Evolutionary conservation across 2,113 vertebrate genomes (phyloP), one percentile per base, ranked within the genome.

Genomic region (Arvicanthis niloticus): DNA sequence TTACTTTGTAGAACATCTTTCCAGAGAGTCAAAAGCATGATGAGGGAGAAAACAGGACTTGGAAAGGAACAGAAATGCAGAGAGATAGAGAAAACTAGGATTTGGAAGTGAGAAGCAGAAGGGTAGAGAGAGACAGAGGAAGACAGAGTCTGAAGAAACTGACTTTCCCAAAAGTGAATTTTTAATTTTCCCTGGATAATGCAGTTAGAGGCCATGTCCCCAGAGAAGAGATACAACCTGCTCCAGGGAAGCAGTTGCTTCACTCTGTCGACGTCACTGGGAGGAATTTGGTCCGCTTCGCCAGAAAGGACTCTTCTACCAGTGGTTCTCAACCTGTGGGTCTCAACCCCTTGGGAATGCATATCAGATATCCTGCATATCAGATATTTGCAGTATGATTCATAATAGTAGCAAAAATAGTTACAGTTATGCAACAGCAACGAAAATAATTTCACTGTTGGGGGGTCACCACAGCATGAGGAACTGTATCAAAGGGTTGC

Each of bases 1-100:
- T 97, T 95, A 81, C 85, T 95, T 84, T 42, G 12, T 87, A 76
- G 68, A 95, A 62, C 60, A 26, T 76, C 93, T 95, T 93, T 94
- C 81, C 65, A 68, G 93, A 91, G 93, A 89, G 65, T 73, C 80
- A 95, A 92, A 72, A 92, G 75, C 85, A 68, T 7, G 40, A 7
- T 34, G 21, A 87, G 8, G 51, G 51, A 58, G 1, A 31, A 16
- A 62, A 37, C 29, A 48, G 53, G 73, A 40, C 9, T 88, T 73
- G 21, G 37, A 87, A 96, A 86, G 21, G 73, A 24, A 37, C 45
- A 90, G 90, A 60, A 73, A 82, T 42, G 37, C 26, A 81, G 42
- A 73, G 48, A 70, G 70, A n/a, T 0, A 29, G 67, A 89, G 77
- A 89, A 40, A 78, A 58, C 0, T 7, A 88, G 19, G 24, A 3